Evolutionary conservation across 2,888 invertebrate species (phyloP).

Genomic region (Crossocerus cetratus): DNA sequence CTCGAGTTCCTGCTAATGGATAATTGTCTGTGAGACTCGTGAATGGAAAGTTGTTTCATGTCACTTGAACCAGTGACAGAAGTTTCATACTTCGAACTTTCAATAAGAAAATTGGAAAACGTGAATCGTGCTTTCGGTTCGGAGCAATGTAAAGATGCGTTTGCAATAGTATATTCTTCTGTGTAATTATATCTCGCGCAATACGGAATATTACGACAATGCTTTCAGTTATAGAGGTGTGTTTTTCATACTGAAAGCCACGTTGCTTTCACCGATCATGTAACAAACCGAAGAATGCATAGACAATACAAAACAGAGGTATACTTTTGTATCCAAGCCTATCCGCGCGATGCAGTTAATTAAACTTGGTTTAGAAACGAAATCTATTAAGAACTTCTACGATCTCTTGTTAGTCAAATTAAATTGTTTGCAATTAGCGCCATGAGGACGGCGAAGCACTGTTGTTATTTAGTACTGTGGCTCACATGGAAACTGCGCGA

Average conservation of each 20-base stretch:
- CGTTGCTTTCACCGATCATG: slow-evolving; percentile 17
- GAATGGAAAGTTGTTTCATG: slow-evolving; percentile 6
- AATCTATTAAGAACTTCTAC: neutral
- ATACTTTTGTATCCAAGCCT: slow-evolving; percentile 2
- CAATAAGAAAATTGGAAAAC: neutral
- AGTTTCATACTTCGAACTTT: no score
- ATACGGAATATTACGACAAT: neutral
- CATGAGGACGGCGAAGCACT: neutral
- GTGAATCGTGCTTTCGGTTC: neutral
- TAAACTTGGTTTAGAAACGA: neutral
- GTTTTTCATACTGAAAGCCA: slow-evolving; percentile 7
- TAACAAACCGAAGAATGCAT: slow-evolving; percentile 5
- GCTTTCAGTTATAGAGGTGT: slow-evolving; percentile 10
- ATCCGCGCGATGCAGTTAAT: neutral
- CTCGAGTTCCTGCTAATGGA: neutral
- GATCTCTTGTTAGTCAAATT: neutral
- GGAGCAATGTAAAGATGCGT: neutral
- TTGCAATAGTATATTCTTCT: slow-evolving; percentile 15
- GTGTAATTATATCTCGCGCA: neutral
- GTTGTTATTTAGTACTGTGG: neutral
- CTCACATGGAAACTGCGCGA: neutral
- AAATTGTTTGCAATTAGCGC: neutral
- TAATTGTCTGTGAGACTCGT: no score
- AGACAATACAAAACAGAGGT: neutral
- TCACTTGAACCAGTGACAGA: neutral